Evolutionary conservation across 2,888 invertebrate species (phyloP).

Genomic region (Lasioglossum morio): DNA sequence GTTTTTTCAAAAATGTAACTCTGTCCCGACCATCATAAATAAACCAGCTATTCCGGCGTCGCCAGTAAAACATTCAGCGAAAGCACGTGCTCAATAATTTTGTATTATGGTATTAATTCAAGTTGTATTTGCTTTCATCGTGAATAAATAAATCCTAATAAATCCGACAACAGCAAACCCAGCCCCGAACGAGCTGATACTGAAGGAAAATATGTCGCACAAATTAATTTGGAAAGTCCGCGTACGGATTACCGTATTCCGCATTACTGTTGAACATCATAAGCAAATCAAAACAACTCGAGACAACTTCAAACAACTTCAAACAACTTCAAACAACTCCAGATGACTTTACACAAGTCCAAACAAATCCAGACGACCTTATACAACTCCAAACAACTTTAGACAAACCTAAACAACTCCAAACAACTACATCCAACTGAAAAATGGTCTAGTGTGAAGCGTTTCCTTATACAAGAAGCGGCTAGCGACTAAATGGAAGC

Average conservation of each 20-base stretch:
- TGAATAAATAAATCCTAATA: neutral
- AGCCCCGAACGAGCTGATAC: neutral
- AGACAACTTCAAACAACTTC: neutral
- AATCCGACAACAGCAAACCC: neutral
- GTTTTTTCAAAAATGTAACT: too few relatives aligned
- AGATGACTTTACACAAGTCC: neutral
- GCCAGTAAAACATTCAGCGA: neutral
- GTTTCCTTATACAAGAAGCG: neutral
- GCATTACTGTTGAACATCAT: neutral
- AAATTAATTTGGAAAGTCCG: constrained; percentile 10
- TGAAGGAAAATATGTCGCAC: constrained; percentile 3
- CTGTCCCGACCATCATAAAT: neutral
- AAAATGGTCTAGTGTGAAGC: neutral
- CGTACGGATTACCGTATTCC: neutral
- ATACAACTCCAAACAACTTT: neutral
- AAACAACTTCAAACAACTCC: neutral
- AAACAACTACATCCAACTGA: neutral
- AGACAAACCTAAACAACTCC: neutral
- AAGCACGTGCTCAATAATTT: neutral
- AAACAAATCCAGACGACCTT: too few relatives aligned
- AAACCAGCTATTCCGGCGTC: neutral
- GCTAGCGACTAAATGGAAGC: neutral
- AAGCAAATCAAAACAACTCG: neutral
- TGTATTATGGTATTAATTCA: neutral
- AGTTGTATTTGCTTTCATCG: neutral